phyloP scores from a whole-genome alignment of 1,140 invertebrate genomes.

The Hyles vespertilio region DNA sequence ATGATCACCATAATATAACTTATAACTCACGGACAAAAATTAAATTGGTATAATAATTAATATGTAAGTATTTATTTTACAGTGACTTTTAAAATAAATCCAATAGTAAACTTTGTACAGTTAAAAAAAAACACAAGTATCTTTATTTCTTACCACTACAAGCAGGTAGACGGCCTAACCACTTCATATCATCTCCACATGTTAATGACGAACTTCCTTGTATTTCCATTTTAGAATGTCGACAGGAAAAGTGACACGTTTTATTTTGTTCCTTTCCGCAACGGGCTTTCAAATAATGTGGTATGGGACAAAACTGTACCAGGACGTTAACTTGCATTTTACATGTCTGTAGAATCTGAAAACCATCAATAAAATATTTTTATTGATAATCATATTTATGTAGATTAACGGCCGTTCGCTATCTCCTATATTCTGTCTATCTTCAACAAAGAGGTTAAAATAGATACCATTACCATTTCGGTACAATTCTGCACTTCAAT shows the following conservation, averaged over 20 bases:
- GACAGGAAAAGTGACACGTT: slow-evolving; percentile 48
- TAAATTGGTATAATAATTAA: no score
- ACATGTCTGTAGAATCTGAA: slow-evolving; percentile 47
- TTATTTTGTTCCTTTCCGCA: slow-evolving; percentile 32
- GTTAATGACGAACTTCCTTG: slow-evolving; percentile 25
- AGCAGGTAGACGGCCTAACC: slow-evolving; percentile 46
- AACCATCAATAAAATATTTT: slow-evolving; percentile 8
- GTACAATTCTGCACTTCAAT: no score
- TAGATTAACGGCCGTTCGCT: no score
- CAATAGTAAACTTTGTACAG: no score
- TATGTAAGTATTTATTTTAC: no score
- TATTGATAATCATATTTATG: not conserved
- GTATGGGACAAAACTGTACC: slow-evolving; percentile 41
- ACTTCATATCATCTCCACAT: slow-evolving; percentile 42
- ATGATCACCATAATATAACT: no score
- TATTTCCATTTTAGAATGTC: slow-evolving; percentile 35
- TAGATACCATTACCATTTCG: no score
- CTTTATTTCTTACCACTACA: slow-evolving; percentile 38
- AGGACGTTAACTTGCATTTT: slow-evolving; percentile 53
- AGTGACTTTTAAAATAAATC: no score
- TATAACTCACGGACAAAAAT: no score
- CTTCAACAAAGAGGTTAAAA: no score
- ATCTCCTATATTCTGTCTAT: no score
- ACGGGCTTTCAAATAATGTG: slow-evolving; percentile 39
- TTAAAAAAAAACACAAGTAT: no score